A percentile compares a stretch with the other conserved stretches of the same genome.
Conservation (phyloP, 1,140 invertebrate genomes). For the Neuroterus valhalla region DNA sequence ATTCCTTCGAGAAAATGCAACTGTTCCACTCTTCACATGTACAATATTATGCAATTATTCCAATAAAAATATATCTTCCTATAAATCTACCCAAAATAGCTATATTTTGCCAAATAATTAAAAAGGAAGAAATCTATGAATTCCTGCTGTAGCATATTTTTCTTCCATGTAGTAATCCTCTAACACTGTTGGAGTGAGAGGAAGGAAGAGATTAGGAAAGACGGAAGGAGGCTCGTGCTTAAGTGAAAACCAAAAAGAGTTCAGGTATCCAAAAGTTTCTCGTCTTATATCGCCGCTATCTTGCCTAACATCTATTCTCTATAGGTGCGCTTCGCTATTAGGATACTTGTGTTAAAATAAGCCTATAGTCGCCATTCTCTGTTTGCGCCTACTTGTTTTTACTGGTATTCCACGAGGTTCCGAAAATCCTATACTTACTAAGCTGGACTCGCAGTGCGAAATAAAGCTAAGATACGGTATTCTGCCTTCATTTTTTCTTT, state of each 20-base stretch:
- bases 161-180: background rate
- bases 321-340: constrained; percentile 36
- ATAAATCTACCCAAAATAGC: background rate
- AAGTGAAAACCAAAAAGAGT: constrained; percentile 20
- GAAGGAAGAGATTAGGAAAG: background rate
- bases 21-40: no score
- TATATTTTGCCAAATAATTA: background rate
- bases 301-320: constrained; percentile 38
- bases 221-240: constrained; percentile 1
- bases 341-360: constrained; percentile 40
- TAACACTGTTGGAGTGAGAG: background rate
- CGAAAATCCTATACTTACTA: constrained; percentile 17
- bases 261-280: constrained; percentile 35
- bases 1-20: no score
- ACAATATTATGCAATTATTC: no score
- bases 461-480: background rate
- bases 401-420: constrained; percentile 67
- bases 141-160: background rate
- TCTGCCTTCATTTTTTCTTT: constrained; percentile 9
- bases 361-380: constrained; percentile 55
- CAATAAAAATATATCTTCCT: background rate
- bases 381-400: constrained; percentile 66
- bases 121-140: background rate
- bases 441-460: background rate
- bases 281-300: constrained; percentile 46